Percentiles rank a stretch among this genome's conserved stretches.
These are phyloP conservation scores for Biston betularia DNA, from an alignment of 2,888 invertebrate genomes.

Conservation along the genomic window DNA sequence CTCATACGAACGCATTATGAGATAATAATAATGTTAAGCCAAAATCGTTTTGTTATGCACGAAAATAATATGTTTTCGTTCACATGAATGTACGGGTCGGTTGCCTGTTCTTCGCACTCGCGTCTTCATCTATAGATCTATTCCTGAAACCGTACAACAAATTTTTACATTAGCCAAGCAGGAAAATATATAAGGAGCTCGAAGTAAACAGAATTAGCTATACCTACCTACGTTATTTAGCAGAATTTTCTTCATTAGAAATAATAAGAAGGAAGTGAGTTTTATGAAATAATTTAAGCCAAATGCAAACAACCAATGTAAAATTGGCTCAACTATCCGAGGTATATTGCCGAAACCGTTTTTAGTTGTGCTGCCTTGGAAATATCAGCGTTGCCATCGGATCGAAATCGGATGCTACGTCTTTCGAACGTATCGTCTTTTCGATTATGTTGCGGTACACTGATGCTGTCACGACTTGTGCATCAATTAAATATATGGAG, in stretches of 20 bases:
- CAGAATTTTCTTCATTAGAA: too few relatives aligned
- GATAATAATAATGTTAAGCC: conserved; percentile 24
- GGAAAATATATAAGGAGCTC: too few relatives aligned
- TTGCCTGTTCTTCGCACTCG: conserved; percentile 19
- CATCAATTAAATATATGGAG: not conserved
- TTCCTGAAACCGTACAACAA: conserved; percentile 18
- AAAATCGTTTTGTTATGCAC: conserved; percentile 23
- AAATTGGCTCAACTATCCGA: too few relatives aligned
- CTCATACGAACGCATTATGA: conserved; percentile 7
- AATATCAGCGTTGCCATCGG: not conserved
- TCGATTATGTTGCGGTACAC: not conserved
- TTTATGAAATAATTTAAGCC: too few relatives aligned
- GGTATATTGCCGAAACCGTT: too few relatives aligned
- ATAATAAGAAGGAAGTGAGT: too few relatives aligned
- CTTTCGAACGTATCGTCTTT: not conserved
- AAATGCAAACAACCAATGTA: too few relatives aligned
- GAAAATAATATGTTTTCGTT: conserved; percentile 24
- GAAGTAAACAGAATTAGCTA: not conserved
- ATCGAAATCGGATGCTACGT: not conserved
- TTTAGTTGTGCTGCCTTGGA: not conserved
- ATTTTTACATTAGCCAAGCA: not conserved
- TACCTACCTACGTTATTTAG: too few relatives aligned
- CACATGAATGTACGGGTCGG: conserved; percentile 21
- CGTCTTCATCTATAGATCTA: conserved; percentile 13
- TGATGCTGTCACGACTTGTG: not conserved